These are phyloP conservation scores for Battus philenor DNA, from an alignment of 1,140 invertebrate species.

Conservation along the genomic window DNA sequence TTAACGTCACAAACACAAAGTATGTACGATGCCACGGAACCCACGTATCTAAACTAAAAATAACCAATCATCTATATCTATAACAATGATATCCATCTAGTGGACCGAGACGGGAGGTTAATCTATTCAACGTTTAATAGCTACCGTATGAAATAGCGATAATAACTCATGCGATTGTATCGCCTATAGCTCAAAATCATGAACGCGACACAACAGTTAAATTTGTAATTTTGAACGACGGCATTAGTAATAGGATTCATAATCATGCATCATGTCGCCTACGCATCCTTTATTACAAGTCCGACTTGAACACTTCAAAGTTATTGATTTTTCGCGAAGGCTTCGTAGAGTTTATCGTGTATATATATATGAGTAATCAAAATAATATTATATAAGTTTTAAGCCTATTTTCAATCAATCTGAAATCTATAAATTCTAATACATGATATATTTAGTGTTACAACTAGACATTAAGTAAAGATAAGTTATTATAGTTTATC, in stretches of 20 bases:
- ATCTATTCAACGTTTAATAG: conserved; percentile 43
- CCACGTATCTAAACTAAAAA: conserved; percentile 55
- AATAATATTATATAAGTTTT: no score
- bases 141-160: conserved; percentile 45
- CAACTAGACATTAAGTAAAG: no score
- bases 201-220: conserved; percentile 32
- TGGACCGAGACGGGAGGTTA: conserved; percentile 34
- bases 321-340: conserved; percentile 26
- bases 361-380: no score
- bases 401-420: no score
- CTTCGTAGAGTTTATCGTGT: no score
- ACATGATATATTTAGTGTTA: no score
- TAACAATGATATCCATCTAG: conserved; percentile 56
- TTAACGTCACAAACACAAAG: conserved; percentile 56
- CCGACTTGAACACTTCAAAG: conserved; percentile 19
- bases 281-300: conserved; percentile 25
- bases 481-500: no score
- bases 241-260: conserved; percentile 51
- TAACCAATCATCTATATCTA: conserved; percentile 40
- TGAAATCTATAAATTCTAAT: no score
- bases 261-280: no score
- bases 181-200: conserved; percentile 35
- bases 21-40: conserved; percentile 27
- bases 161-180: conserved; percentile 39
- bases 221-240: conserved; percentile 36